Conservation (phyloP, 2,797 vertebrate species). For the Leuciscus waleckii region DNA sequence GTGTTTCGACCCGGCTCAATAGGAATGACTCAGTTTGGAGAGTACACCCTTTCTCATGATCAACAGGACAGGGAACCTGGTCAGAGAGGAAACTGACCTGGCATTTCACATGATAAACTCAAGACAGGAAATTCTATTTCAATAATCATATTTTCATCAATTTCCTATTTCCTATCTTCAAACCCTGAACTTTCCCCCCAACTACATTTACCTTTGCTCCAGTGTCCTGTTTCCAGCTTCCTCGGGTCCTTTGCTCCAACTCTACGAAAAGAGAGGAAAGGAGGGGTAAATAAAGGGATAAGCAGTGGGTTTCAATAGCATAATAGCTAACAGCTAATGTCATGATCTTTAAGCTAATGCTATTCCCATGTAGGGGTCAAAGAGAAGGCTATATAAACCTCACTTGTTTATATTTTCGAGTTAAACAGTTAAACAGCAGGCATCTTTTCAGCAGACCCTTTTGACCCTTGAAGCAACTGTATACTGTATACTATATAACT, state of each 20-base stretch:
- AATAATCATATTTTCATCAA: conserved; percentile 25
- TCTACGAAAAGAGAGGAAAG: conserved; percentile 1
- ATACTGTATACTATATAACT: conserved; percentile 8
- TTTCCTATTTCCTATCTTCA: conserved; percentile 52
- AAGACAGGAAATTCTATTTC: conserved; percentile 55
- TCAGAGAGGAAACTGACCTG: conserved; percentile 56
- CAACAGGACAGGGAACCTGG: conserved; percentile 51
- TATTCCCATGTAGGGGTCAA: conserved; percentile 2
- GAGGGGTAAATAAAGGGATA: not conserved
- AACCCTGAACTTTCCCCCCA: conserved; percentile 47
- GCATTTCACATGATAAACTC: conserved; percentile 47
- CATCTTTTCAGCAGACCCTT: conserved; percentile 2
- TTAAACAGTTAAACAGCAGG: conserved; percentile 1
- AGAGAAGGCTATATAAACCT: conserved; percentile 30
- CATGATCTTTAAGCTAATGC: not conserved
- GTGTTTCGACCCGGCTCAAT: not conserved
- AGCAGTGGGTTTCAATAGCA: not conserved
- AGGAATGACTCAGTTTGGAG: conserved; percentile 24
- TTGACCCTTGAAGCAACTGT: conserved; percentile 30
- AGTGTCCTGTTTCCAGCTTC: conserved; percentile 24
- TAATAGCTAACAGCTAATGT: conserved; percentile 3
- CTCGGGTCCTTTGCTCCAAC: not conserved
- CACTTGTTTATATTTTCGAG: conserved; percentile 27
- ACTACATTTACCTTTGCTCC: conserved; percentile 21
- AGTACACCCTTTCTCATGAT: conserved; percentile 53